A percentile compares a stretch with the other conserved stretches of the same genome.
These are phyloP conservation scores for Pyrgilauda ruficollis DNA, from an alignment of 2,113 vertebrate genomes.

Conservation along the genomic window DNA sequence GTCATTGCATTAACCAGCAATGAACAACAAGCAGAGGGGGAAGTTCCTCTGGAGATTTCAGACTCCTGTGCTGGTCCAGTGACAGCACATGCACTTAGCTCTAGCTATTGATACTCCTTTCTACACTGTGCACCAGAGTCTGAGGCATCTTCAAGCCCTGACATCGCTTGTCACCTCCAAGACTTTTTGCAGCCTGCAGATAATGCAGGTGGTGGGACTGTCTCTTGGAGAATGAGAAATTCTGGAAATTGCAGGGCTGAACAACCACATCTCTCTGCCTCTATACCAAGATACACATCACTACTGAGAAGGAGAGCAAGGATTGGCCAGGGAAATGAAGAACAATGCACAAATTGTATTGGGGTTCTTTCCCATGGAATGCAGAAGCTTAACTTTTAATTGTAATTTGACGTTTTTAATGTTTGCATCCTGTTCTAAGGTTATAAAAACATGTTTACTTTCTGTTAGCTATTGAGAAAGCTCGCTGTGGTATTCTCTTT, in stretches of 20 bases:
- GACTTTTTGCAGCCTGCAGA: background rate
- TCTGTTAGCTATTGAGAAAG: constrained; percentile 1
- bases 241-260: background rate
- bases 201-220: background rate
- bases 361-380: background rate
- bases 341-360: background rate
- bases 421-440: constrained; percentile 35
- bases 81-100: background rate
- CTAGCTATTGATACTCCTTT: background rate
- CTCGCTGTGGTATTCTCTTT: background rate
- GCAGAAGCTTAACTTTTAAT: background rate
- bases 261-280: background rate
- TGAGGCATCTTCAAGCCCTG: background rate
- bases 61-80: background rate
- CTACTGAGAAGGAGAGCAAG: background rate
- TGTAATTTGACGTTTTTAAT: background rate
- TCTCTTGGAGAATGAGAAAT: background rate
- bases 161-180: background rate
- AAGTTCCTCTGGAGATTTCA: background rate
- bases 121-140: background rate
- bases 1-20: background rate
- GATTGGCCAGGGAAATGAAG: background rate
- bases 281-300: background rate
- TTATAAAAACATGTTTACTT: constrained; percentile 20
- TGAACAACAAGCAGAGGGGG: background rate